These are phyloP conservation scores for Mactra quadrangularis DNA, from an alignment of 1,140 invertebrate species.

Conservation along the genomic window DNA sequence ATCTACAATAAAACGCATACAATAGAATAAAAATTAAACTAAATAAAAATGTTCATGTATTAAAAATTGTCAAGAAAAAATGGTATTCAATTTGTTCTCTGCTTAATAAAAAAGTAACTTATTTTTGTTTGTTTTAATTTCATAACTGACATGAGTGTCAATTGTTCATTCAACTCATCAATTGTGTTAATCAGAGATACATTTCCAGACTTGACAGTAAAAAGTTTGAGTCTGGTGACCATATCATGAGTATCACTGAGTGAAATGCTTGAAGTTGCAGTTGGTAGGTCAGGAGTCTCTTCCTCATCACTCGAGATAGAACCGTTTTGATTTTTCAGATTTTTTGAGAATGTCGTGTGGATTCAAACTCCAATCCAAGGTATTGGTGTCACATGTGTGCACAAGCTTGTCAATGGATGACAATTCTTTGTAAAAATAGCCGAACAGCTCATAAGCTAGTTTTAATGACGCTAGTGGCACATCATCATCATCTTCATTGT, in stretches of 20 bases:
- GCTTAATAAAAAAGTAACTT: conserved; percentile 15
- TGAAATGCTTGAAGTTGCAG: not conserved
- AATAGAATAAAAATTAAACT: no score
- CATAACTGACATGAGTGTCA: not conserved
- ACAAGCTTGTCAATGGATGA: not conserved
- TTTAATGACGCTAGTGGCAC: not conserved
- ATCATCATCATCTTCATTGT: conserved; percentile 21
- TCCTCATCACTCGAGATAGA: not conserved
- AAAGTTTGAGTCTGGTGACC: no score
- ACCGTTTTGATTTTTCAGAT: not conserved
- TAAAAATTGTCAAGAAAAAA: conserved; percentile 21
- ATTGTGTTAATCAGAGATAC: no score
- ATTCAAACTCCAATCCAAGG: not conserved
- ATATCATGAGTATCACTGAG: not conserved
- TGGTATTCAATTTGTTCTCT: conserved; percentile 16
- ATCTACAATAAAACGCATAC: no score
- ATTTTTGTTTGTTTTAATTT: conserved; percentile 15
- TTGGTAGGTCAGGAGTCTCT: not conserved
- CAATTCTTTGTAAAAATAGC: not conserved
- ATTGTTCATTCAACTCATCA: not conserved
- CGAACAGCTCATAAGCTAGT: conserved; percentile 3
- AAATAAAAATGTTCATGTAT: conserved; percentile 16
- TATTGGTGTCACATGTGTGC: conserved; percentile 7
- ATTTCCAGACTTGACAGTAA: no score
- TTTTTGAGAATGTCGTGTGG: not conserved